A percentile compares a stretch with the other conserved stretches of the same genome.
Evolutionary conservation across 2,113 vertebrate genomes (phyloP).

Genomic region (Onychorhynchus coronatus): DNA sequence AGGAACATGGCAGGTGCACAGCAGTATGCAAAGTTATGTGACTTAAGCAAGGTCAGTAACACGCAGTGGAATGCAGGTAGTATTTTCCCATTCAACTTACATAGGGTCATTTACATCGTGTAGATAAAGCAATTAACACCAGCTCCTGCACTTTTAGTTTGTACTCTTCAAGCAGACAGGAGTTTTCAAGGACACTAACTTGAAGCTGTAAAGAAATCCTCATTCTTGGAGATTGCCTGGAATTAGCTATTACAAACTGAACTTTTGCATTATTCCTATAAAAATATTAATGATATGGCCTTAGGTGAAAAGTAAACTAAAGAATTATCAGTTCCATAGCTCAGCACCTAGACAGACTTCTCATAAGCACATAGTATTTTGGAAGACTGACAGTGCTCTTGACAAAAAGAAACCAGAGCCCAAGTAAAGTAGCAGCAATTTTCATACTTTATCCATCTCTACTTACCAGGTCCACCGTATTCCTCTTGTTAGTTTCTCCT

Average conservation of each 20-base stretch:
- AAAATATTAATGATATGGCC: not conserved
- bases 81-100: not conserved
- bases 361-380: not conserved
- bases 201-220: not conserved
- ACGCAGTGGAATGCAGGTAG: not conserved
- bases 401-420: not conserved
- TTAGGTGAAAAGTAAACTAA: not conserved
- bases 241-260: not conserved
- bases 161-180: not conserved
- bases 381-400: not conserved
- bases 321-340: not conserved
- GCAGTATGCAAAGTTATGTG: not conserved
- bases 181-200: not conserved
- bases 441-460: not conserved
- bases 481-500: slow-evolving; percentile 97
- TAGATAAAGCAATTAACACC: not conserved
- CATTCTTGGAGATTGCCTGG: not conserved
- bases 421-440: not conserved
- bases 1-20: not conserved
- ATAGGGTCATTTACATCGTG: not conserved
- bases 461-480: slow-evolving; percentile 97
- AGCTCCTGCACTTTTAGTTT: not conserved
- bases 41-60: not conserved
- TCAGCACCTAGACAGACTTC: not conserved
- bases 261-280: not conserved